phyloP scores from a whole-genome alignment of 2,113 vertebrate species.

The Meles meles region DNA sequence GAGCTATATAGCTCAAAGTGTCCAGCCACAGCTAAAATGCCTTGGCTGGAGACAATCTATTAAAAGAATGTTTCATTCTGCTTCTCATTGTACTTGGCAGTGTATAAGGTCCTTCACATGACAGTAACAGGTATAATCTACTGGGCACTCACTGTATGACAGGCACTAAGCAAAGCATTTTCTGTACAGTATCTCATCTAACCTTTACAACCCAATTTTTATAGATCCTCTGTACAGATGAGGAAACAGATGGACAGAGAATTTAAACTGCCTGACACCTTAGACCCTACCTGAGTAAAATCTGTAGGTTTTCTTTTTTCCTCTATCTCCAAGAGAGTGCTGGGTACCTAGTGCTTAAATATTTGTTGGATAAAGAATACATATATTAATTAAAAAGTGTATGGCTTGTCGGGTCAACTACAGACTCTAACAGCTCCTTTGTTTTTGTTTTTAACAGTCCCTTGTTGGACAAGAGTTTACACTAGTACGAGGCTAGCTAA shows the following conservation, averaged over 20 bases:
- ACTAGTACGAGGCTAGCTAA: neutral
- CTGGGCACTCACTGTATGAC: neutral
- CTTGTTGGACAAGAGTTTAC: neutral
- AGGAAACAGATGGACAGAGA: neutral
- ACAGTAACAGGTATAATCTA: neutral
- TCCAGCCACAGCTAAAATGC: neutral
- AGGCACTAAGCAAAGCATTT: neutral
- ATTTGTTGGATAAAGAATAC: neutral
- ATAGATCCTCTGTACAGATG: neutral
- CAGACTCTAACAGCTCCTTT: neutral
- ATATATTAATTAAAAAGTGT: neutral
- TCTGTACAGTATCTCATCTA: neutral
- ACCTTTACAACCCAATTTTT: neutral
- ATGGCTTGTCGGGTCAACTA: neutral
- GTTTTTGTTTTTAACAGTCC: neutral
- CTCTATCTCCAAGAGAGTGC: neutral
- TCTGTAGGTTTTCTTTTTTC: neutral
- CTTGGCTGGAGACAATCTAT: neutral
- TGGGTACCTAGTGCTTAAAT: neutral
- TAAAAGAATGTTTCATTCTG: neutral
- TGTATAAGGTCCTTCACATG: neutral
- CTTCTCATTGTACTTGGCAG: neutral
- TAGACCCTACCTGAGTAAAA: neutral
- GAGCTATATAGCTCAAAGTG: neutral
- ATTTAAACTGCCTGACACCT: neutral